Conservation (phyloP, 64 coral and sea anemone genomes). For the Trachythela sp. region DNA sequence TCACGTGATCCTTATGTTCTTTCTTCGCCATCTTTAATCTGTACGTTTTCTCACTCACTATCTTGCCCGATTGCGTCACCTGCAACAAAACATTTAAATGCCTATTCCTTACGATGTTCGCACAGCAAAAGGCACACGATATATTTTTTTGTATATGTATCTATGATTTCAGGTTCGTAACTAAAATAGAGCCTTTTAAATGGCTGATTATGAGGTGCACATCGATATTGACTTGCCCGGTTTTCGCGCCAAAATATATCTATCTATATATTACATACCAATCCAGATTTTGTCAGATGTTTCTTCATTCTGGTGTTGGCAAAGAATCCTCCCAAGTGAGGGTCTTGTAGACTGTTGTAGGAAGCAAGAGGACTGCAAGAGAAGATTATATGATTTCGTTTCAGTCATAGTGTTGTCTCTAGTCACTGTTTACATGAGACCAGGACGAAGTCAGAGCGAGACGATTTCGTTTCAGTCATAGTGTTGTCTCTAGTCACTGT, state of each 20-base stretch:
- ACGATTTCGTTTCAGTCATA: too few relatives aligned
- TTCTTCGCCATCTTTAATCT: conserved; percentile 94
- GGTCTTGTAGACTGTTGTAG: conserved; percentile 95
- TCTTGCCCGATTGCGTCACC: conserved; percentile 67
- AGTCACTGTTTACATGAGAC: too few relatives aligned
- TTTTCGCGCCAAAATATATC: too few relatives aligned
- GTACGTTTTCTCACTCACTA: conserved; percentile 89
- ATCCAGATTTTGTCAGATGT: conserved; percentile 73
- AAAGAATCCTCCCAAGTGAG: conserved; percentile 82
- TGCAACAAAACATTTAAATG: neutral
- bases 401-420: too few relatives aligned
- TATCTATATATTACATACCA: conserved; percentile 57
- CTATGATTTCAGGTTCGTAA: neutral
- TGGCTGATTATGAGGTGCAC: too few relatives aligned
- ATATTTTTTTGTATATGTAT: too few relatives aligned
- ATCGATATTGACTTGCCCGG: too few relatives aligned
- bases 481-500: too few relatives aligned
- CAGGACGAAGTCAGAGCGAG: too few relatives aligned
- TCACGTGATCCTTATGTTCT: conserved; percentile 86
- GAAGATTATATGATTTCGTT: neutral
- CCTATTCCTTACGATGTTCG: neutral
- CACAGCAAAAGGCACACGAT: neutral
- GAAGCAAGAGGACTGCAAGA: conserved; percentile 63
- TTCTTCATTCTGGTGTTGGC: conserved; percentile 76
- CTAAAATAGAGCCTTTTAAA: too few relatives aligned